These are phyloP conservation scores for Aldabrachelys gigantea DNA, from an alignment of 2,113 vertebrate species.

Conservation along the genomic window DNA sequence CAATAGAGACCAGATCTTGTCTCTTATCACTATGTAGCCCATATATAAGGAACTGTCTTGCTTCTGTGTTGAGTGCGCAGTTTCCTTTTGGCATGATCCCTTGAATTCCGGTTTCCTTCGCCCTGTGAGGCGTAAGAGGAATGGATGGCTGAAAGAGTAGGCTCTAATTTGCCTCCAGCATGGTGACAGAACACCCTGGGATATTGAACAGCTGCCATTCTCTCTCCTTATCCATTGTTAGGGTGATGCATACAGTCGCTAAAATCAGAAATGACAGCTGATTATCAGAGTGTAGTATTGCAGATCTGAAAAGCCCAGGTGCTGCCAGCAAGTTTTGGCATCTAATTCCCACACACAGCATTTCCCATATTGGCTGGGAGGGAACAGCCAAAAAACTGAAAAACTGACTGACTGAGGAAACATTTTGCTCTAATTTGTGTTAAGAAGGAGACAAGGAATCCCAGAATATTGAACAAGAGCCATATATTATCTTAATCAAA, in stretches of 20 bases:
- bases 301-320: neutral
- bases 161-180: neutral
- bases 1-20: neutral
- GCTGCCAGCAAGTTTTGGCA: no score
- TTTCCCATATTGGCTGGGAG: neutral
- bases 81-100: neutral
- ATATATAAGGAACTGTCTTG: neutral
- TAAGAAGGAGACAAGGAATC: no score
- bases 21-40: neutral
- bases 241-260: neutral
- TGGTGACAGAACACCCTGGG: neutral
- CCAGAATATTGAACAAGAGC: neutral
- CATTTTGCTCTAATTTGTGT: no score
- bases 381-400: neutral
- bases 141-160: neutral
- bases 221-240: neutral
- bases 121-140: neutral
- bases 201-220: neutral
- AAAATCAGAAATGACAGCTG: neutral
- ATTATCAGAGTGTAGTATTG: neutral
- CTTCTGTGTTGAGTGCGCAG: neutral
- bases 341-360: neutral
- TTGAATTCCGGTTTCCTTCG: neutral
- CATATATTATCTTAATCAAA: neutral
- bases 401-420: neutral